Conservation (phyloP, 2,888 invertebrate species). For the Plagiodera versicolora region DNA sequence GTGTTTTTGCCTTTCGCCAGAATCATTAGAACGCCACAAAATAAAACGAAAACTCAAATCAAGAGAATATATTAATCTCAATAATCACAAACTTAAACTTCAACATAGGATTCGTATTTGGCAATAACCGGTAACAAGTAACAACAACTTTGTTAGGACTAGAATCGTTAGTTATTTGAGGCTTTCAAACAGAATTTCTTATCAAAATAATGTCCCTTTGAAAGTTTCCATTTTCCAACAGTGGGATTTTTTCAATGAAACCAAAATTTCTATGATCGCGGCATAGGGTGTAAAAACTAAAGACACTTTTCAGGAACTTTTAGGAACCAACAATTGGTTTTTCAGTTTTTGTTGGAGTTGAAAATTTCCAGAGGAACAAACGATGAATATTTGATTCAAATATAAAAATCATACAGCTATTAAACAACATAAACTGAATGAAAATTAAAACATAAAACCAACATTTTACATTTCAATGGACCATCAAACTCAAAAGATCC, state of each 20-base stretch:
- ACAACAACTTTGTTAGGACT: slow-evolving; percentile 19
- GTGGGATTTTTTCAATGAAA: too few relatives aligned
- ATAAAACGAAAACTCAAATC: slow-evolving; percentile 38
- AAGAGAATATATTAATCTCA: slow-evolving; percentile 40
- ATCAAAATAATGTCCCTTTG: too few relatives aligned
- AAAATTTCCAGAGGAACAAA: not conserved
- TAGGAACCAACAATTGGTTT: too few relatives aligned
- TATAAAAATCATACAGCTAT: not conserved
- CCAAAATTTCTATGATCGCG: too few relatives aligned
- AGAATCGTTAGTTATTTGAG: slow-evolving; percentile 24
- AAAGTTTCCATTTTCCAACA: too few relatives aligned
- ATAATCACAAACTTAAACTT: slow-evolving; percentile 31
- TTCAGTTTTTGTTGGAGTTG: not conserved
- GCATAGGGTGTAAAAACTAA: too few relatives aligned
- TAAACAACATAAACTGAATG: not conserved
- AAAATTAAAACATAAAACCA: not conserved
- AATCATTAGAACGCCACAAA: slow-evolving; percentile 28
- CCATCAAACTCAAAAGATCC: not conserved
- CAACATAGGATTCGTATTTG: not conserved
- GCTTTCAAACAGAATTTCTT: too few relatives aligned
- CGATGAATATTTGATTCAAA: not conserved
- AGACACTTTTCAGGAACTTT: too few relatives aligned
- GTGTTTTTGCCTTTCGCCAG: too few relatives aligned
- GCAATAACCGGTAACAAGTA: slow-evolving; percentile 6
- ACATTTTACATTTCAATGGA: not conserved